Conservation (phyloP, 1,140 invertebrate genomes). For the Colletes latitarsis region DNA sequence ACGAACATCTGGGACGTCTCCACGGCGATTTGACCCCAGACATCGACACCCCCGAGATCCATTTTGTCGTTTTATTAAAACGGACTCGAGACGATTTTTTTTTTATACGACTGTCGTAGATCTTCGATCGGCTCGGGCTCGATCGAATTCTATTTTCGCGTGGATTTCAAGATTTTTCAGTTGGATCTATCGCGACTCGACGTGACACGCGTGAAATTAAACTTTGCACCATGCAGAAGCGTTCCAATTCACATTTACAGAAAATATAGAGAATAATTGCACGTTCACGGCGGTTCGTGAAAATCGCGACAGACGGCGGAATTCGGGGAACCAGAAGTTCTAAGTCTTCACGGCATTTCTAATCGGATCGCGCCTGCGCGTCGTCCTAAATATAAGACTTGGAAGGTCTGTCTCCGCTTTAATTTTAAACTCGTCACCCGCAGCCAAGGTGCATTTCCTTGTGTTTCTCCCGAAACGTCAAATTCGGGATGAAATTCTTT, state of each 20-base stretch:
- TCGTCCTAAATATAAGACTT: slow-evolving; percentile 75
- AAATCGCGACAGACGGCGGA: slow-evolving; percentile 45
- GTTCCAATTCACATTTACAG: background rate
- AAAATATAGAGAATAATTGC: background rate
- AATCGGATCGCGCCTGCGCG: slow-evolving; percentile 75
- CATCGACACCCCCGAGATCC: slow-evolving; percentile 85
- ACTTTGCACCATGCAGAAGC: background rate
- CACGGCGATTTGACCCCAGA: slow-evolving; percentile 91
- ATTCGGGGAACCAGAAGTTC: slow-evolving; percentile 53
- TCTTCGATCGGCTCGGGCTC: background rate
- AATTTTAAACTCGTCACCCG: slow-evolving; percentile 71
- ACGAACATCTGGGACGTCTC: slow-evolving; percentile 92
- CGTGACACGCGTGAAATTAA: background rate
- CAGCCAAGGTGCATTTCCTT: slow-evolving; percentile 39
- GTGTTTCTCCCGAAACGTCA: slow-evolving; percentile 38
- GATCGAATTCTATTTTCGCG: background rate
- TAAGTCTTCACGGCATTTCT: slow-evolving; percentile 58
- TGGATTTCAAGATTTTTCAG: background rate
- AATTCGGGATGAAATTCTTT: background rate
- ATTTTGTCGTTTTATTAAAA: slow-evolving; percentile 70
- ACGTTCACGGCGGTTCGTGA: background rate
- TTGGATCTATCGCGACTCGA: background rate
- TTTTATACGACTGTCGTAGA: background rate
- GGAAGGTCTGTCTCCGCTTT: slow-evolving; percentile 70
- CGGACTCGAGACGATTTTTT: background rate